Evolutionary conservation across 1,140 invertebrate genomes (phyloP), one percentile per base, ranked within the genome.

Genomic region (Chrysoperla carnea): DNA sequence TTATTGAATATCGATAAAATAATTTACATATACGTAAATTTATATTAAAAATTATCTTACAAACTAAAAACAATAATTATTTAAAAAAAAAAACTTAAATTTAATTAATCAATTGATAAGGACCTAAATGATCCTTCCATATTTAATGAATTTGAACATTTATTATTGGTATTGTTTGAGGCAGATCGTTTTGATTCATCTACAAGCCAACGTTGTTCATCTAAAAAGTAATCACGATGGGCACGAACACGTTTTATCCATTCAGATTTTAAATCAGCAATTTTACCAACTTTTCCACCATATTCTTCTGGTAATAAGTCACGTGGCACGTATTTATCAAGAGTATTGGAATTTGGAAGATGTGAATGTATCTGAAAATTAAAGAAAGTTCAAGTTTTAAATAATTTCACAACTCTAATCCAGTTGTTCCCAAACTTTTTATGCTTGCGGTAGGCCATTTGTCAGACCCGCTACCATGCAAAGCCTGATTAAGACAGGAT

Each of bases 241-340:
- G 56, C 51, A 3, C 48, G 12, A 28, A 68, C 41, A 29, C 50
- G 46, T 46, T 55, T 37, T 6, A 69, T 60, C 60, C 69, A 73
- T 42, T 68, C 52, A 4, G 60, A 50, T 49, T 76, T 75, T 31
- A 77, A 60, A 37, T 64, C 58, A 6, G 66, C 62, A n/a, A 73
- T 54, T 0, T 62, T 52, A 8, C 74, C 74, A 2, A 65, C 66
- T 14, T 63, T 61, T 6, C 77, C 77, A 7, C 77, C 77, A 42
- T 75, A 78, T 51, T 81, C 77, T 11, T 64, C 59, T 0, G 77
- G 77, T 27, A 81, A 52, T n/a, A 78, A 52, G 4, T 73, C 66
- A 46, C 61, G 63, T 0, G 76, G 69, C 29, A 81, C 61, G 49
- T 67, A 69, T 29, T 73, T 62, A 47, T 70, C 73, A 0, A 81